Evolutionary conservation across 2,888 invertebrate genomes (phyloP).

Genomic region (Theretra japonica): DNA sequence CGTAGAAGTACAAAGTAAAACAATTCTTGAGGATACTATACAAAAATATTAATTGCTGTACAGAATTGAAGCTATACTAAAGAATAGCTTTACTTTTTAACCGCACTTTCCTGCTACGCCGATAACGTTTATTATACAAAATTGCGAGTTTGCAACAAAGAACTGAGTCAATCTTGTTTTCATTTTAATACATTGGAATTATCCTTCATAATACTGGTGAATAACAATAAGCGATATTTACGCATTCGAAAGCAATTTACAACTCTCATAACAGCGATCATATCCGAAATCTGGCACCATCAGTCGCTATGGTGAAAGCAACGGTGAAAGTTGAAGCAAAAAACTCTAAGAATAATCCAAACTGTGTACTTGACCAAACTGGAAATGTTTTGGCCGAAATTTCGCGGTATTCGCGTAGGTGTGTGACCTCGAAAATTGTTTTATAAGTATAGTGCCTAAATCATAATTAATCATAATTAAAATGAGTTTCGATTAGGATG

Average conservation of each 20-base stretch:
- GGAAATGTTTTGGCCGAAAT: conserved; percentile 11
- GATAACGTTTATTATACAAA: not conserved
- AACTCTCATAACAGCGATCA: conserved; percentile 41
- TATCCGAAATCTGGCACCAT: conserved; percentile 47
- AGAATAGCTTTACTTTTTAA: not conserved
- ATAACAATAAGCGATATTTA: conserved; percentile 25
- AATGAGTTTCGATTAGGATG: not conserved
- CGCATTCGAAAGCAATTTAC: conserved; percentile 43
- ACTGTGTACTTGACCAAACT: conserved; percentile 45
- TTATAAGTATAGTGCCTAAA: not conserved
- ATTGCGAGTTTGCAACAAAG: conserved; percentile 6
- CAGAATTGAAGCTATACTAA: not conserved
- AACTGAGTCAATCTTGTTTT: not conserved
- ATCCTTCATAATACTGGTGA: not conserved
- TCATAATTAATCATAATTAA: not conserved
- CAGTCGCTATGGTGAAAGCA: conserved; percentile 59
- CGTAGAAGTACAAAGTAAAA: no score
- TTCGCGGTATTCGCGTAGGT: not conserved
- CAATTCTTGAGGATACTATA: no score
- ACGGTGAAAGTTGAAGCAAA: conserved; percentile 63
- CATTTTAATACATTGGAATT: not conserved
- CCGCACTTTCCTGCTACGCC: not conserved
- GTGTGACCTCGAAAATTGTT: not conserved
- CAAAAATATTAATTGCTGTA: no score
- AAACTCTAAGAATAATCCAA: conserved; percentile 53